phyloP scores from a whole-genome alignment of 2,113 vertebrate genomes.

The Melozone crissalis region DNA sequence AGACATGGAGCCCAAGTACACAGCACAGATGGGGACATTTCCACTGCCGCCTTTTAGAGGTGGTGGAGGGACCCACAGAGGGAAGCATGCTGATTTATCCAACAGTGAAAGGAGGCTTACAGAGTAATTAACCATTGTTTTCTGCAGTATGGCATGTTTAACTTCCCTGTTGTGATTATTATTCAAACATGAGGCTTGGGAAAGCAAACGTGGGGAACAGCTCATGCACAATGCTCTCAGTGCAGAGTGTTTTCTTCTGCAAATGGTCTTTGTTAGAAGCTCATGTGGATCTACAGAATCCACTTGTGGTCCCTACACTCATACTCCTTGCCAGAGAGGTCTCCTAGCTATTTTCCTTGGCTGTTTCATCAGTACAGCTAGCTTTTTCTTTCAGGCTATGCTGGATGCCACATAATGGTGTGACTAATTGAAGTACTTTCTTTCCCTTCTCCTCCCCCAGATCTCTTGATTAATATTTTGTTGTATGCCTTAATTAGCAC shows the following conservation, averaged over 20 bases:
- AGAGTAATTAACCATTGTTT: not conserved
- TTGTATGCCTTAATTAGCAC: slow-evolving; percentile 50
- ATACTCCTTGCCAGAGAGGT: not conserved
- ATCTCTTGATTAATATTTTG: slow-evolving; percentile 60
- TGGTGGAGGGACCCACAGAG: not conserved
- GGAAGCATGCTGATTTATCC: not conserved
- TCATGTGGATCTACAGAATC: not conserved
- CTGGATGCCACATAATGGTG: slow-evolving; percentile 46
- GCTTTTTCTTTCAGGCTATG: slow-evolving; percentile 45
- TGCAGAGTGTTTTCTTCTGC: not conserved
- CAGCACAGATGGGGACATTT: not conserved
- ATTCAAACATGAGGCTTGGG: not conserved
- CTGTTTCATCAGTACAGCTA: slow-evolving; percentile 20
- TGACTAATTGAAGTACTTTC: slow-evolving; percentile 55
- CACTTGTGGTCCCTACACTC: not conserved
- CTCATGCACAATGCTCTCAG: not conserved
- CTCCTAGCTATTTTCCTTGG: not conserved
- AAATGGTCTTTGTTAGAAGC: not conserved
- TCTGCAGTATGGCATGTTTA: not conserved
- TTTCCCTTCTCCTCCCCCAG: not conserved
- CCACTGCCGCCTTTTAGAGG: not conserved
- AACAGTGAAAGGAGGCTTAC: not conserved
- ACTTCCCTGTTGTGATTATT: not conserved
- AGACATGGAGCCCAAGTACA: not conserved
- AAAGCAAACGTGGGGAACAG: not conserved